Percentiles rank a stretch among this genome's conserved stretches.
These are phyloP conservation scores for Pyrochroa serraticornis DNA, from an alignment of 2,888 invertebrate genomes.

Conservation along the genomic window DNA sequence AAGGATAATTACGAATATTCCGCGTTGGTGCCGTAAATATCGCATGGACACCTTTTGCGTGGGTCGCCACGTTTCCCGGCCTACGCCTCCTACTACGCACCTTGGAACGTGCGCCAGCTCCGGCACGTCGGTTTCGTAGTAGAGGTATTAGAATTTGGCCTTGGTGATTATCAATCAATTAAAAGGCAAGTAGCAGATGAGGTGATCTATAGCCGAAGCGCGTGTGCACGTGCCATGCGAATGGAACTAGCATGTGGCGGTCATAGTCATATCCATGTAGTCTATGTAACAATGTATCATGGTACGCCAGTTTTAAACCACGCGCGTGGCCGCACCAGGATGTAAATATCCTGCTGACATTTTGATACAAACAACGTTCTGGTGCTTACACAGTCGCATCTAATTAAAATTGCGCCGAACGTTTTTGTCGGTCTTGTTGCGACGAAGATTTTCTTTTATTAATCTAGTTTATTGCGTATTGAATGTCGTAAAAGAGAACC, in stretches of 20 bases:
- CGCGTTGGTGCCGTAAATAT: no score
- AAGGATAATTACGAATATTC: no score
- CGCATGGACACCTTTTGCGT: no score
- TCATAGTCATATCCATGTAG: conserved; percentile 2
- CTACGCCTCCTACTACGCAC: no score
- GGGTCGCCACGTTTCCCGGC: no score
- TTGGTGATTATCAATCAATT: conserved; percentile 27
- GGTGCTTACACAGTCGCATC: no score
- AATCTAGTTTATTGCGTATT: conserved; percentile 9
- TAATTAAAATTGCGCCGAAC: neutral
- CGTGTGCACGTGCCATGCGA: conserved; percentile 19
- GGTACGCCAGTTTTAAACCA: neutral
- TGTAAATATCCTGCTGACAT: conserved; percentile 21
- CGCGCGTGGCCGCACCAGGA: conserved; percentile 17
- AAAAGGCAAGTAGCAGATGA: conserved; percentile 21
- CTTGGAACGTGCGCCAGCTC: no score
- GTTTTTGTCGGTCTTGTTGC: neutral
- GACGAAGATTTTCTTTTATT: neutral
- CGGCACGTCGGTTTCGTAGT: no score
- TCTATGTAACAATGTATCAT: neutral
- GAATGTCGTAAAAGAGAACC: no score
- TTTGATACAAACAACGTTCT: conserved; percentile 13
- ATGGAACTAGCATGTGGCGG: conserved; percentile 16
- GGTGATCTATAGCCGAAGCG: conserved; percentile 19
- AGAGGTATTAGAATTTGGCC: conserved; percentile 10